phyloP scores from a whole-genome alignment of 2,113 vertebrate species.

The Pao palembangensis region DNA sequence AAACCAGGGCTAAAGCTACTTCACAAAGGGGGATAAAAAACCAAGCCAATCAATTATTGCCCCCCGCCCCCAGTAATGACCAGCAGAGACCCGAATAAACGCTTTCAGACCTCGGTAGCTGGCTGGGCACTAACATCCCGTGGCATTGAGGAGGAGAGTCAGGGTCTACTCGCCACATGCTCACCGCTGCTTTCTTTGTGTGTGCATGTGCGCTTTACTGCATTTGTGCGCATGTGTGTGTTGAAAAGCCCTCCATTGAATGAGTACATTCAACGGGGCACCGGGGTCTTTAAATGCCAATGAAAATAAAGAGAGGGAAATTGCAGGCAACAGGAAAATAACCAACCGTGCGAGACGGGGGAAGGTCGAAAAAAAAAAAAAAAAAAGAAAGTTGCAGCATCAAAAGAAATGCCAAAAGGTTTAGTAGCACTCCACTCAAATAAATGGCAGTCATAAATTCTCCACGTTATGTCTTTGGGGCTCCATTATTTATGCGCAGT shows the following conservation, averaged over 20 bases:
- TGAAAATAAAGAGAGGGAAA: constrained; percentile 74
- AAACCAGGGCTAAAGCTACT: constrained; percentile 50
- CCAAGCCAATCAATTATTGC: constrained; percentile 70
- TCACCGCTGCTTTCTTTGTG: constrained; percentile 49
- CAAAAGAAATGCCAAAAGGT: constrained; percentile 72
- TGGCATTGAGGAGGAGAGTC: constrained; percentile 55
- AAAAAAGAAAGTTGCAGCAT: constrained; percentile 64
- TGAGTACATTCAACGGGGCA: constrained; percentile 63
- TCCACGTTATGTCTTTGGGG: constrained; percentile 71
- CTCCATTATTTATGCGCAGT: constrained; percentile 66
- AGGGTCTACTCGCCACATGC: constrained; percentile 47
- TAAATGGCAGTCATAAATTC: constrained; percentile 76
- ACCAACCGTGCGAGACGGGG: constrained; percentile 66
- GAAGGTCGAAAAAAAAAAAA: constrained; percentile 6
- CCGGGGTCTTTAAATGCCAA: constrained; percentile 69
- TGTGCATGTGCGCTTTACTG: constrained; percentile 47
- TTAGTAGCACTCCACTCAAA: constrained; percentile 70
- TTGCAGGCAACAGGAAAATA: constrained; percentile 67
- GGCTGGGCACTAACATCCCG: constrained; percentile 40
- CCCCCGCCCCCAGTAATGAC: constrained; percentile 40
- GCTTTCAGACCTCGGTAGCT: constrained; percentile 63
- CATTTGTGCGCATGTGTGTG: constrained; percentile 21
- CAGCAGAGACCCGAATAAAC: constrained; percentile 41
- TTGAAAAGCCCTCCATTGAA: constrained; percentile 64
- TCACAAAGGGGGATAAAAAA: constrained; percentile 58